Percentiles rank a stretch among this genome's conserved stretches.
These are phyloP conservation scores for Sebastes minor DNA, from an alignment of 2,797 vertebrate genomes.

Conservation along the genomic window DNA sequence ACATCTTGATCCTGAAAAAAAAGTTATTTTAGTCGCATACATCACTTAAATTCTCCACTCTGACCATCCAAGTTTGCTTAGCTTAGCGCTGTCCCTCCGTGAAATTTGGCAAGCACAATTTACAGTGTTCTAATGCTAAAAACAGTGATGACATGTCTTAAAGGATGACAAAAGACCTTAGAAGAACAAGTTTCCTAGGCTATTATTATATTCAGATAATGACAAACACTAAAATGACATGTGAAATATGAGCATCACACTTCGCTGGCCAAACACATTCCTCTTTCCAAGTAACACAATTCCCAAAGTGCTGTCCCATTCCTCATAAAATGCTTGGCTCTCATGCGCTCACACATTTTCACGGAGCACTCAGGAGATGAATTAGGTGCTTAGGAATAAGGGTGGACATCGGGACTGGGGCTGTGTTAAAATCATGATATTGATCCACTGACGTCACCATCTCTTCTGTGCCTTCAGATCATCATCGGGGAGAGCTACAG, in stretches of 20 bases:
- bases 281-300: background rate
- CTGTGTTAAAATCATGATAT: background rate
- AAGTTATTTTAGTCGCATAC: background rate
- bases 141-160: background rate
- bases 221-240: background rate
- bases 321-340: slow-evolving; percentile 1
- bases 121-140: background rate
- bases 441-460: background rate
- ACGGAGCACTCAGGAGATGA: slow-evolving; percentile 6
- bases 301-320: background rate
- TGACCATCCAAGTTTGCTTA: background rate
- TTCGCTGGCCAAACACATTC: background rate
- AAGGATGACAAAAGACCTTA: background rate
- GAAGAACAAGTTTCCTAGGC: background rate
- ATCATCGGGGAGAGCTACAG: slow-evolving; percentile 95
- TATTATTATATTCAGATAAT: background rate
- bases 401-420: background rate
- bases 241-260: background rate
- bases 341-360: slow-evolving; percentile 13
- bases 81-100: background rate
- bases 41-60: background rate
- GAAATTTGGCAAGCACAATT: background rate
- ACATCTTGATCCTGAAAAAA: background rate
- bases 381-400: background rate
- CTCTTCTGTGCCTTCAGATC: slow-evolving; percentile 80